These are phyloP conservation scores for Nyctereutes procyonoides DNA, from an alignment of 2,113 vertebrate genomes.

Conservation along the genomic window DNA sequence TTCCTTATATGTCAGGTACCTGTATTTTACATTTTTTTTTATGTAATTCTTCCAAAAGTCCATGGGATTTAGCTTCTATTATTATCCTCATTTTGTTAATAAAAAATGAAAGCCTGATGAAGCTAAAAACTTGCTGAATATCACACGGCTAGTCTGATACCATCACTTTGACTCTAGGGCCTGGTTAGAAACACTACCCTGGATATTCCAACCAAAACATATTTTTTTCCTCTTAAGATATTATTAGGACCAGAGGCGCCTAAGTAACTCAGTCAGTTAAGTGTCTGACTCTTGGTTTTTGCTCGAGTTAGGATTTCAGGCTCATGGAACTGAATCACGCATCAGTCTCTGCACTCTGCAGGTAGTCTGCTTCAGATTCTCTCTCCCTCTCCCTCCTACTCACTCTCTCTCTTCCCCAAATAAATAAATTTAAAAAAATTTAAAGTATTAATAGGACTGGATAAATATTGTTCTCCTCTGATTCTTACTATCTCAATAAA, in stretches of 20 bases:
- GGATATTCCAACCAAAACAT: constrained; percentile 8
- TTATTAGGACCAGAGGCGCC: background rate
- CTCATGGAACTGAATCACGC: background rate
- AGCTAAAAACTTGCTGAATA: background rate
- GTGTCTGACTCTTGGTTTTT: background rate
- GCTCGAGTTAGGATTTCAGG: background rate
- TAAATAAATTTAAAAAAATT: background rate
- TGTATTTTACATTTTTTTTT: background rate
- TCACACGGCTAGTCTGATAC: background rate
- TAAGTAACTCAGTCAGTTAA: background rate
- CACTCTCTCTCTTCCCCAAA: background rate
- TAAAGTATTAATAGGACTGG: background rate
- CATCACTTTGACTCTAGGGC: background rate
- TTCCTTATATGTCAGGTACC: background rate
- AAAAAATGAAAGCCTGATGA: background rate
- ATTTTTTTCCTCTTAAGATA: constrained; percentile 25
- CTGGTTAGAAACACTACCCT: background rate
- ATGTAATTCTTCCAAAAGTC: background rate
- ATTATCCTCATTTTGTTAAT: constrained; percentile 17
- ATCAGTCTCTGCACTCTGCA: background rate
- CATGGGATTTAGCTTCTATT: constrained; percentile 8
- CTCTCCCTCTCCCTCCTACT: background rate
- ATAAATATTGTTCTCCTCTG: constrained; percentile 15
- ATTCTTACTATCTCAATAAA: constrained; percentile 25
- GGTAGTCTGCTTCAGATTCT: background rate